These are phyloP conservation scores for Cladopsammia gracilis DNA, from an alignment of 64 coral and sea anemone species.

Conservation along the genomic window DNA sequence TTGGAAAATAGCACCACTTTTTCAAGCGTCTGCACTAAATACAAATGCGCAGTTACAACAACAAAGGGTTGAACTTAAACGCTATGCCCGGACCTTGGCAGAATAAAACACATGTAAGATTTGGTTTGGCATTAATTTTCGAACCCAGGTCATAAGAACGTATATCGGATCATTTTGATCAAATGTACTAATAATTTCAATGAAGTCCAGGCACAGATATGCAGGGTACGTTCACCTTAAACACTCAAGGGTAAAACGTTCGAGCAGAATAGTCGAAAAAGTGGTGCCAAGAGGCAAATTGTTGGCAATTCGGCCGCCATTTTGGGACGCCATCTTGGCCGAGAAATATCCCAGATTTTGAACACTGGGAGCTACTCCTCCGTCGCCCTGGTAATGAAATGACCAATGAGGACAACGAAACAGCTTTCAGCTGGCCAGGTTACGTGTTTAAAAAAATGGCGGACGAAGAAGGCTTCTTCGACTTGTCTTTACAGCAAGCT, in stretches of 20 bases:
- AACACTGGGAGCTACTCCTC: neutral
- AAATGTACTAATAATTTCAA: neutral
- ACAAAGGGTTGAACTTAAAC: too few relatives aligned
- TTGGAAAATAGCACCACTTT: too few relatives aligned
- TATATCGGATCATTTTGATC: too few relatives aligned
- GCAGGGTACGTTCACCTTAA: neutral
- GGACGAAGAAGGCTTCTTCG: neutral
- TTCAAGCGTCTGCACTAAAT: too few relatives aligned
- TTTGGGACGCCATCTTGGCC: conserved; percentile 3
- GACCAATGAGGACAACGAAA: neutral
- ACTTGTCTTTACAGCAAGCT: neutral
- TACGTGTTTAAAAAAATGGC: neutral
- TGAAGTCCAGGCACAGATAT: neutral
- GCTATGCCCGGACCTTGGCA: too few relatives aligned
- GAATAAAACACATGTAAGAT: too few relatives aligned
- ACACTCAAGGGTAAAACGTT: neutral
- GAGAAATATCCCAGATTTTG: conserved; percentile 1
- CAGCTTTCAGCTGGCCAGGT: too few relatives aligned
- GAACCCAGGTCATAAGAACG: too few relatives aligned
- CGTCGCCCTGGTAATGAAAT: neutral
- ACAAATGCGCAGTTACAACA: too few relatives aligned
- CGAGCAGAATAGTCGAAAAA: neutral
- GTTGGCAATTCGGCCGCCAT: neutral
- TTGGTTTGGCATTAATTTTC: too few relatives aligned
- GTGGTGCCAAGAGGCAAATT: neutral